A percentile compares a stretch with the other conserved stretches of the same genome.
These are phyloP conservation scores for Lathronympha strigana DNA, from an alignment of 2,888 invertebrate species.

Conservation along the genomic window DNA sequence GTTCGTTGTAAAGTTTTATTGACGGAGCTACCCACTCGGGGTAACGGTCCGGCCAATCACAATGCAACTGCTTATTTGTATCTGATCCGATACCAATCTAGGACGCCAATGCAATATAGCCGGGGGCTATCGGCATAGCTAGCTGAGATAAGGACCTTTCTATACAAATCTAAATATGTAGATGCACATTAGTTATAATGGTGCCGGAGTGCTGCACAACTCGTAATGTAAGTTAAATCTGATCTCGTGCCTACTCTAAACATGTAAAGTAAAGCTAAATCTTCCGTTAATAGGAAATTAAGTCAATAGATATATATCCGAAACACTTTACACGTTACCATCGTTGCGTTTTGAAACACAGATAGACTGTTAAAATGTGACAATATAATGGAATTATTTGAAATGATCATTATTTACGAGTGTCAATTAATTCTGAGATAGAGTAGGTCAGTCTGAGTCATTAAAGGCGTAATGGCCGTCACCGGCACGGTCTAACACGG, in stretches of 20 bases:
- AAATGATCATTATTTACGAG: slow-evolving; percentile 56
- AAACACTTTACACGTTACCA: slow-evolving; percentile 25
- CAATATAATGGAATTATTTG: slow-evolving; percentile 41
- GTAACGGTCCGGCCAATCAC: slow-evolving; percentile 43
- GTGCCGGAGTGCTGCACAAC: not conserved
- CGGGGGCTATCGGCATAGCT: slow-evolving; percentile 32
- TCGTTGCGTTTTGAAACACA: slow-evolving; percentile 28
- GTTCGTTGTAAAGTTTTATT: slow-evolving; percentile 39
- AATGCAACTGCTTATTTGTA: slow-evolving; percentile 43
- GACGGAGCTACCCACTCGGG: slow-evolving; percentile 35
- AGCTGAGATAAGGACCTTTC: slow-evolving; percentile 27
- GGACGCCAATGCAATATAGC: slow-evolving; percentile 37
- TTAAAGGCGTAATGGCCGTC: slow-evolving; percentile 31
- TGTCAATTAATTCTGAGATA: slow-evolving; percentile 54
- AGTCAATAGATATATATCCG: slow-evolving; percentile 31
- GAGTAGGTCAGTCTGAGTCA: slow-evolving; percentile 42
- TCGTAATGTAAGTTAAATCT: not conserved
- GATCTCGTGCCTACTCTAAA: slow-evolving; percentile 11
- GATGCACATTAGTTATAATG: slow-evolving; percentile 6
- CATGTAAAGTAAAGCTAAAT: slow-evolving; percentile 17
- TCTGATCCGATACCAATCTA: slow-evolving; percentile 43
- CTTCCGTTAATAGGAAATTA: slow-evolving; percentile 45
- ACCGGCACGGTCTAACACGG: slow-evolving; percentile 45
- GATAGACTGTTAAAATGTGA: slow-evolving; percentile 31
- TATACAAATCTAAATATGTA: slow-evolving; percentile 13